A percentile compares a stretch with the other conserved stretches of the same genome.
Evolutionary conservation across 30 jellyfish, hydroid and myxozoan genomes (phyloP).

Genomic region (Rhopilema esculentum): DNA sequence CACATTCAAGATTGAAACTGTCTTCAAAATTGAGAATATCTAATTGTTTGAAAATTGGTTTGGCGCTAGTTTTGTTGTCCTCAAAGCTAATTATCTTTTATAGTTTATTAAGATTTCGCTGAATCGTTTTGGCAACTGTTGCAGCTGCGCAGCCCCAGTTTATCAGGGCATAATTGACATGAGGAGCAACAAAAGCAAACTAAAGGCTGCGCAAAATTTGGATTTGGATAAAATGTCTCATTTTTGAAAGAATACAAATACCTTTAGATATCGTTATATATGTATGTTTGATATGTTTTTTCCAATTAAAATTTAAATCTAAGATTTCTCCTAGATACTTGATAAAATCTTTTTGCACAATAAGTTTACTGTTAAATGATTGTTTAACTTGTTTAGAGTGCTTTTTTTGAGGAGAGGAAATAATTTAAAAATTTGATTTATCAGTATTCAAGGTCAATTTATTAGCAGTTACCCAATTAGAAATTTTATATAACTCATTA

Average conservation of each 20-base stretch:
- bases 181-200: conserved; percentile 24
- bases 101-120: background rate
- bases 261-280: conserved; percentile 13
- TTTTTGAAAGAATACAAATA: background rate
- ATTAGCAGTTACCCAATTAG: conserved; percentile 25
- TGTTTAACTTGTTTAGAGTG: background rate
- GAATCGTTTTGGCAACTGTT: background rate
- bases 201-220: background rate
- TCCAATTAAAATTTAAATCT: conserved; percentile 17
- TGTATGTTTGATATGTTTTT: conserved; percentile 5
- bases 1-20: conserved; percentile 9
- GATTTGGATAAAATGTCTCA: conserved; percentile 11
- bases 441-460: conserved; percentile 28
- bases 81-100: background rate
- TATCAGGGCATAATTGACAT: background rate
- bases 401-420: background rate
- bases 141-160: conserved; percentile 31
- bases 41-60: conserved; percentile 4
- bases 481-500: background rate
- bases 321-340: conserved; percentile 21
- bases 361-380: background rate
- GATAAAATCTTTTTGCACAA: conserved; percentile 9
- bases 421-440: conserved; percentile 9
- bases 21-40: conserved; percentile 5
- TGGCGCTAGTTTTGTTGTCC: background rate